A percentile compares a stretch with the other conserved stretches of the same genome.
phyloP scores from a whole-genome alignment of 1,140 invertebrate genomes.

The Eurytemora carolleeae region DNA sequence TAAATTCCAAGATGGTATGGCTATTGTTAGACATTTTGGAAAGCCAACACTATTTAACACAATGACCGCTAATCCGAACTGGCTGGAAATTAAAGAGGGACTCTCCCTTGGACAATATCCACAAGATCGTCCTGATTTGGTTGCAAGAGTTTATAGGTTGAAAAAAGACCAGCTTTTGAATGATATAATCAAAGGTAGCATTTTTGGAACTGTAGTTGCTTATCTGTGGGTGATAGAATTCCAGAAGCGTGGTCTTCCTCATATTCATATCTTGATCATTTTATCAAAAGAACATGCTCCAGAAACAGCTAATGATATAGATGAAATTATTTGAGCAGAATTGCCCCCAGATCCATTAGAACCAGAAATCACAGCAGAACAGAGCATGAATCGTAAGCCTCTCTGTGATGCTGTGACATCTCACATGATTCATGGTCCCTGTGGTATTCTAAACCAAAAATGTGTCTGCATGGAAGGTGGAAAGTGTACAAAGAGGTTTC shows the following conservation, averaged over 20 bases:
- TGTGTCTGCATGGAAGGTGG: not conserved
- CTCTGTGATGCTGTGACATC: slow-evolving; percentile 25
- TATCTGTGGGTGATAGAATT: slow-evolving; percentile 21
- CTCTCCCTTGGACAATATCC: slow-evolving; percentile 16
- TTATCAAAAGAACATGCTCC: slow-evolving; percentile 19
- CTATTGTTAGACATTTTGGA: slow-evolving; percentile 16
- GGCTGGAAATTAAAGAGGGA: slow-evolving; percentile 21
- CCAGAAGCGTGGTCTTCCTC: slow-evolving; percentile 25
- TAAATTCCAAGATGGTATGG: slow-evolving; percentile 17
- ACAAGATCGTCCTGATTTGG: slow-evolving; percentile 19
- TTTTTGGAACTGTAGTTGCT: slow-evolving; percentile 19
- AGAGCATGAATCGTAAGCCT: slow-evolving; percentile 23
- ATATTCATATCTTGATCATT: slow-evolving; percentile 22
- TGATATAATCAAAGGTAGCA: slow-evolving; percentile 17
- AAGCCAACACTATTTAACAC: slow-evolving; percentile 18
- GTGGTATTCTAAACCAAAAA: slow-evolving; percentile 18
- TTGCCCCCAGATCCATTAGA: too few relatives aligned
- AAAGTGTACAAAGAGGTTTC: not conserved
- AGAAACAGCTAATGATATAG: slow-evolving; percentile 17
- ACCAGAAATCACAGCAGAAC: too few relatives aligned
- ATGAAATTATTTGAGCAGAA: slow-evolving; percentile 27
- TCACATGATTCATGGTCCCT: slow-evolving; percentile 26
- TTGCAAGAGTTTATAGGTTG: slow-evolving; percentile 16
- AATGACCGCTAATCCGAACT: slow-evolving; percentile 22
- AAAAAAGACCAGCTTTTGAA: slow-evolving; percentile 16